Percentiles rank a stretch among this genome's conserved stretches.
Conservation (phyloP, 2,797 vertebrate species). For the Gallirallus australis region DNA sequence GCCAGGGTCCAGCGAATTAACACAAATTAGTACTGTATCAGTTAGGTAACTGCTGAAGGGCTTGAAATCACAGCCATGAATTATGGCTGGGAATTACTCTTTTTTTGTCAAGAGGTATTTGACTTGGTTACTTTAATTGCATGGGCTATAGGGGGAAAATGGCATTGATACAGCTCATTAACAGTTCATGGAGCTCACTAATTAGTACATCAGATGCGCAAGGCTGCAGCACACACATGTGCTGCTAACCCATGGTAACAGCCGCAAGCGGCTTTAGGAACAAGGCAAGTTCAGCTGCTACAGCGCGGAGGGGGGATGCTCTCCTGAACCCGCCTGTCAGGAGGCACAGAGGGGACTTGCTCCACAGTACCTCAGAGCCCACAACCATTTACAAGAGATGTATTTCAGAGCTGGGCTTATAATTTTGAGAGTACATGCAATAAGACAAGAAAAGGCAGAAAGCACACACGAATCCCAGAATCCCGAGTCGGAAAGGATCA, state of each 20-base stretch:
- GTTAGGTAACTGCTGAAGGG: not conserved
- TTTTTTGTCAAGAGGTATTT: not conserved
- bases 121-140: not conserved
- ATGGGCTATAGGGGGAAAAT: not conserved
- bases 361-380: not conserved
- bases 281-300: not conserved
- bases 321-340: not conserved
- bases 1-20: not conserved
- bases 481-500: too few species aligned
- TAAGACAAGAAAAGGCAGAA: not conserved
- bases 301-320: not conserved
- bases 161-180: constrained; percentile 1
- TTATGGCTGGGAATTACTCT: not conserved
- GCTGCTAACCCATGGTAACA: not conserved
- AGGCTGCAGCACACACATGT: not conserved
- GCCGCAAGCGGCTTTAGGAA: not conserved
- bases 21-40: not conserved
- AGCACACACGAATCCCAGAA: not conserved
- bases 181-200: not conserved
- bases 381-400: not conserved
- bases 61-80: not conserved
- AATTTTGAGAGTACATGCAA: not conserved
- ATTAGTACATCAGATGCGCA: not conserved
- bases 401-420: not conserved
- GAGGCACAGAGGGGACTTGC: not conserved